Base-by-base conservation (phyloP, 2,113 vertebrate genomes). In the Illadopsis cleaveri region DNA sequence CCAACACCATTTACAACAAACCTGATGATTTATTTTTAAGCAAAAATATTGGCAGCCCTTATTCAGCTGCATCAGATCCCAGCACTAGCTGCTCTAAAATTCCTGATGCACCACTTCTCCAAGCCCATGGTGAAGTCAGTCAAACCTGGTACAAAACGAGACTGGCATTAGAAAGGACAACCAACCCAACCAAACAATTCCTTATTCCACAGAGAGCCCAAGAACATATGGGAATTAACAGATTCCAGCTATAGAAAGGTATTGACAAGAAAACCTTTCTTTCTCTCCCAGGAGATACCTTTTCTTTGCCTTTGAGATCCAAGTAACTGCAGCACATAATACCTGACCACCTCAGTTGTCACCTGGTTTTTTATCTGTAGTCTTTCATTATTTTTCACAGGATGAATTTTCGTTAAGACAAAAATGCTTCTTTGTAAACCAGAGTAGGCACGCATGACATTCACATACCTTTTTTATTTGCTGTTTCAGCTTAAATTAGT, bases 401-500 rank as follows among this genome's bases (percentile, higher is more conserved):
- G 15, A 45, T 10, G 2, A 5, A 2, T 4, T 38, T 30, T 18
- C 56, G 40, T 35, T 31, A 76, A 61, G 70, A 69, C 9, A 38
- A 61, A 25, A n/a, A 19, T 2, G 1, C 0, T 35, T 53, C 45
- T 66, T 58, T 33, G 22, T 31, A 61, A 37, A 25, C 37, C 10
- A 1, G 24, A 57, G 19, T 11, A 50, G 19, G 22, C 40, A 60
- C 30, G 30, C 3, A 3, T 15, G 12, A 60, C n/a, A 44, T n/a
- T 78, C 57, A 69, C 27, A 24, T 21, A 93, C 24, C 64, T 89
- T 23, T 79, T 58, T 61, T 56, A 76, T 88, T 91, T 78, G 53
- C 62, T 82, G 78, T 40, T 82, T 97, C 94, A 94, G 95, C 64
- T 95, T 94, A 94, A 91, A 89, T 90, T 40, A 91, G 24, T 80